Percentiles rank a stretch among this genome's conserved stretches.
Evolutionary conservation across 1,140 invertebrate genomes (phyloP).

Genomic region (Drosophila leontia): DNA sequence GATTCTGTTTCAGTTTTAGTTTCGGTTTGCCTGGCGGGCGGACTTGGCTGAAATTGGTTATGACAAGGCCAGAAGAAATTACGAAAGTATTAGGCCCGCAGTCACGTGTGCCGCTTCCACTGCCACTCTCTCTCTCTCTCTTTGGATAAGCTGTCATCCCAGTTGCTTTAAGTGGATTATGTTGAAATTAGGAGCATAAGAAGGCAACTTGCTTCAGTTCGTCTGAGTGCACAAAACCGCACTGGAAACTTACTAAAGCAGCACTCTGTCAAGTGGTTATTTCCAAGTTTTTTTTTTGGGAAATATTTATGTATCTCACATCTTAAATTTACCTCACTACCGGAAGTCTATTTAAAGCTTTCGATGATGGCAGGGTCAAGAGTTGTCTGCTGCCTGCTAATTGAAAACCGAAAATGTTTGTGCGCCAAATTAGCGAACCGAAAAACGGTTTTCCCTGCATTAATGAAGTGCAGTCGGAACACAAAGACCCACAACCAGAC

Average conservation of each 20-base stretch:
- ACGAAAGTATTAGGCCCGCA: constrained; percentile 69
- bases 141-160: constrained; percentile 31
- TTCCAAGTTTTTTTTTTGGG: not conserved
- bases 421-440: constrained; percentile 66
- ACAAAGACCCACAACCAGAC: constrained; percentile 13
- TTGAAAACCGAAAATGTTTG: constrained; percentile 55
- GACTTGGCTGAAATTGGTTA: constrained; percentile 61
- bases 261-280: not conserved
- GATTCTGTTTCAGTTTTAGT: constrained; percentile 27
- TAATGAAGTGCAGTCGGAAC: constrained; percentile 60
- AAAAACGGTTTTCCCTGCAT: constrained; percentile 46
- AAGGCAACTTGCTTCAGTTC: constrained; percentile 12
- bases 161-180: constrained; percentile 32
- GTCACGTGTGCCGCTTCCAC: constrained; percentile 49
- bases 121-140: too few relatives aligned
- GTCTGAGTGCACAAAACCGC: constrained; percentile 1
- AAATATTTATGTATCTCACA: not conserved
- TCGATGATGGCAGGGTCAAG: constrained; percentile 49
- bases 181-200: constrained; percentile 14
- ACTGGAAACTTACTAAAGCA: not conserved
- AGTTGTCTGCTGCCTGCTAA: constrained; percentile 33
- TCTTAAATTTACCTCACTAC: not conserved
- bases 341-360: constrained; percentile 36
- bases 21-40: constrained; percentile 22
- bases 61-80: constrained; percentile 68